Base-by-base conservation (phyloP, 2,888 invertebrate species). In the Lamproptera curius region DNA sequence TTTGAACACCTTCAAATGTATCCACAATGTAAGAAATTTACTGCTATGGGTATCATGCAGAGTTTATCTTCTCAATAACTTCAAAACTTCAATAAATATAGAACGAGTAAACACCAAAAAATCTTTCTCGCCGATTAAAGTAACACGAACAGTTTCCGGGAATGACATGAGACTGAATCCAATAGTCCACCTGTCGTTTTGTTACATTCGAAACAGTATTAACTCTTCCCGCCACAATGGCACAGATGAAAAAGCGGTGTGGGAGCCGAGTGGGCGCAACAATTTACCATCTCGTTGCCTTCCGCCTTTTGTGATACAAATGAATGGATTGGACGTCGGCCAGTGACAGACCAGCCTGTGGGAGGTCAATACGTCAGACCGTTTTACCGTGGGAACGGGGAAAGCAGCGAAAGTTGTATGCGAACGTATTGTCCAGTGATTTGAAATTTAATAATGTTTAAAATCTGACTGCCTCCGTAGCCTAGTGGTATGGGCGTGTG, bases 341-440 rank as follows among this genome's bases (percentile, higher is more conserved):
- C 53, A 51, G 52, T 53, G 50, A 53, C 53, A 43, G 52, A 38
- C 41, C 40, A 61, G 23, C 51, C 58, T 70, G 70, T 74, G 71
- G 68, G 76, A 71, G 59, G 61, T 50, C 51, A 37, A 47, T 47
- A n/a, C 35, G 47, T 54, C 10, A 62, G 63, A 59, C 65, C 63
- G 62, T 48, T 63, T 61, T 59, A 62, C 43, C 68, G 70, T 74
- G 73, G 61, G 73, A 73, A 69, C 28, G 42, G 2, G 26, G 34
- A 6, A 42, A 28, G n/a, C n/a, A n/a, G n/a, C 23, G 8, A 8
- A 23, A 8, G 4, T 23, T 6, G 4, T 8, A 8, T 23, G 23
- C 4, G 8, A 23, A 8, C 5, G 8, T 23, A 23, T 23, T 23
- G 5, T 23, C 4, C 23, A 6, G 23, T 23, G 5, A 23, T 4